A percentile compares a stretch with the other conserved stretches of the same genome.
Evolutionary conservation across 2,797 vertebrate species (phyloP).

Genomic region (Champsocephalus esox): DNA sequence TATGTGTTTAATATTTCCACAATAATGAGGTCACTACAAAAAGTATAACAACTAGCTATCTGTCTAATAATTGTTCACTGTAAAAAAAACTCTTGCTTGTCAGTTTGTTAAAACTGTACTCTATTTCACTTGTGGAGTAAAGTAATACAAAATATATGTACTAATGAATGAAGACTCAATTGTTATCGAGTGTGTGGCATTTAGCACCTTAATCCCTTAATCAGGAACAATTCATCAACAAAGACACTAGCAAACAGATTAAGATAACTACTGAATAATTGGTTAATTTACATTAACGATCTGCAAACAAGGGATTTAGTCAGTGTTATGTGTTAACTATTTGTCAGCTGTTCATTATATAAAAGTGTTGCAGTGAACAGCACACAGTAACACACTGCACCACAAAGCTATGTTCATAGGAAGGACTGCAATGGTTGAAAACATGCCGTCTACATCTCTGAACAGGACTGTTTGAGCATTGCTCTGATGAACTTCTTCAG

Average conservation of each 20-base stretch:
- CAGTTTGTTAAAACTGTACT: background rate
- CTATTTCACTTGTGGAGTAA: background rate
- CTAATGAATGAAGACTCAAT: background rate
- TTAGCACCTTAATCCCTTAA: slow-evolving; percentile 1
- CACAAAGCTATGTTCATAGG: background rate
- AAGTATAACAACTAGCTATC: background rate
- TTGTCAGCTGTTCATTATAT: background rate
- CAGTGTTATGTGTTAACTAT: background rate
- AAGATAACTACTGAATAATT: background rate
- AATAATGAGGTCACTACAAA: background rate
- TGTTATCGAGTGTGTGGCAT: slow-evolving; percentile 7
- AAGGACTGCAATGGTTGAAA: background rate
- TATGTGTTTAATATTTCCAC: background rate
- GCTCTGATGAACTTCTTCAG: slow-evolving; percentile 84
- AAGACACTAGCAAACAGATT: slow-evolving; percentile 5
- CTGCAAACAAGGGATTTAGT: background rate
- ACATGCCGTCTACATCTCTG: slow-evolving; percentile 42
- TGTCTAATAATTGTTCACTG: background rate
- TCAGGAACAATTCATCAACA: slow-evolving; percentile 21
- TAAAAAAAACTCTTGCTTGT: background rate
- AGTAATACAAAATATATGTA: background rate
- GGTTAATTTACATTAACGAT: slow-evolving; percentile 8
- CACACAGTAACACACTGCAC: background rate
- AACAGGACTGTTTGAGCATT: slow-evolving; percentile 82
- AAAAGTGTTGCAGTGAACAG: background rate